Percentiles rank a stretch among this genome's conserved stretches.
These are phyloP conservation scores for Synanthedon andrenaeformis DNA, from an alignment of 2,888 invertebrate species.

Conservation along the genomic window DNA sequence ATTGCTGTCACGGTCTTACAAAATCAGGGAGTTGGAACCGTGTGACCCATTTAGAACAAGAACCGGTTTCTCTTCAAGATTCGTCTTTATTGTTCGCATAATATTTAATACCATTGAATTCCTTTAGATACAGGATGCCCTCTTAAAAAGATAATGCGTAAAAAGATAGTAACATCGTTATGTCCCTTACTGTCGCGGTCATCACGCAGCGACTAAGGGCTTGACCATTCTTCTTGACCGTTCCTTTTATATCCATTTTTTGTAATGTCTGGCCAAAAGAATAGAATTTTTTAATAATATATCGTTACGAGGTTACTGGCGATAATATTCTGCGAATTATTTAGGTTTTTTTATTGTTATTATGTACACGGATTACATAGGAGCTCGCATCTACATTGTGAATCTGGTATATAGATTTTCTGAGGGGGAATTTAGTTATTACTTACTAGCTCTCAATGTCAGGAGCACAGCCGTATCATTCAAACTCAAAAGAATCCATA, in stretches of 20 bases:
- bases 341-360: background rate
- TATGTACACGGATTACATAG: background rate
- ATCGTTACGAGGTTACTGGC: conserved; percentile 13
- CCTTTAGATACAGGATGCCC: conserved; percentile 57
- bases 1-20: conserved; percentile 33
- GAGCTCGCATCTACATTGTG: background rate
- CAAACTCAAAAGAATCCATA: too few species aligned
- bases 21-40: conserved; percentile 60
- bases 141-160: conserved; percentile 57
- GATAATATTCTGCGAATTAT: conserved; percentile 29
- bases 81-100: conserved; percentile 56
- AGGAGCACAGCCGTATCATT: too few species aligned
- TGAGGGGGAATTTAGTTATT: too few species aligned
- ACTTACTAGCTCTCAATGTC: too few species aligned
- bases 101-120: conserved; percentile 62
- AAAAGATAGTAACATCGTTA: conserved; percentile 56
- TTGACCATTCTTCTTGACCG: conserved; percentile 59
- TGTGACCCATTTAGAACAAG: conserved; percentile 67
- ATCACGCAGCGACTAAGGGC: conserved; percentile 51
- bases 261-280: conserved; percentile 36
- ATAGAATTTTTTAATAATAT: conserved; percentile 21
- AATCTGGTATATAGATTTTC: too few species aligned
- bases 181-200: conserved; percentile 42
- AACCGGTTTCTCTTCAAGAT: conserved; percentile 67
- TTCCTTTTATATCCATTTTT: conserved; percentile 38